Base-by-base conservation (phyloP, 1,140 invertebrate species). In the Oncopodura yosiiana region DNA sequence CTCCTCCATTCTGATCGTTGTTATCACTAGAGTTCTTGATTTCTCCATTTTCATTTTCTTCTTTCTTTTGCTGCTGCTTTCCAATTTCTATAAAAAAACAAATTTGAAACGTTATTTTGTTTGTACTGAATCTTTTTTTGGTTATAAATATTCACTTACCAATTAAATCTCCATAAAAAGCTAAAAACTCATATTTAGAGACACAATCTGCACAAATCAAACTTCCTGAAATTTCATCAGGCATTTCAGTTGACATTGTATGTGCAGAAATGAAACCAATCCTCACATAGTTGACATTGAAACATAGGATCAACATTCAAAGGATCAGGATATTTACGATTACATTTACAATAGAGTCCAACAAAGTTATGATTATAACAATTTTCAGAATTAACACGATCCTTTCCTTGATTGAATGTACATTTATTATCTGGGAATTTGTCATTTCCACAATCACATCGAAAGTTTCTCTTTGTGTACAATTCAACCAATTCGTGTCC, bases 361-460 rank as follows among this genome's bases (percentile, higher is more conserved):
- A 77, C 75, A 65, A 95, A 99, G 70, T 99, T 99, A 57, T 96
- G 90, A 68, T 93, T 94, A 65, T 96, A 96, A n/a, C 69, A 68
- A 71, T 95, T 95, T 18, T 78, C 73, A 18, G 73, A 68, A 70
- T 95, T 96, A 0, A 69, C 24, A 4, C 77, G 67, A 42, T 73
- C 71, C 69, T 89, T 91, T 3, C 67, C 57, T 71, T 78, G 46
- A 58, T 68, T 61, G 37, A 49, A 74, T 58, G 76, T 80, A 68
- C 90, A 94, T 42, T 76, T 77, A 48, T 75, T 75, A n/a, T 74
- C 72, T 6, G 73, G 70, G 71, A 96, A 90, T 62, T 88, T 90
- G 5, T 75, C 75, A 69, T 94, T 97, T 16, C 95, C 94, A 77
- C 95, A 99, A 70, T 99, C 95, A 72, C 94, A 99, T 36, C 88